A percentile compares a stretch with the other conserved stretches of the same genome.
These are phyloP conservation scores for Paedocypris sp. DNA, from an alignment of 2,113 vertebrate genomes.

Conservation along the genomic window DNA sequence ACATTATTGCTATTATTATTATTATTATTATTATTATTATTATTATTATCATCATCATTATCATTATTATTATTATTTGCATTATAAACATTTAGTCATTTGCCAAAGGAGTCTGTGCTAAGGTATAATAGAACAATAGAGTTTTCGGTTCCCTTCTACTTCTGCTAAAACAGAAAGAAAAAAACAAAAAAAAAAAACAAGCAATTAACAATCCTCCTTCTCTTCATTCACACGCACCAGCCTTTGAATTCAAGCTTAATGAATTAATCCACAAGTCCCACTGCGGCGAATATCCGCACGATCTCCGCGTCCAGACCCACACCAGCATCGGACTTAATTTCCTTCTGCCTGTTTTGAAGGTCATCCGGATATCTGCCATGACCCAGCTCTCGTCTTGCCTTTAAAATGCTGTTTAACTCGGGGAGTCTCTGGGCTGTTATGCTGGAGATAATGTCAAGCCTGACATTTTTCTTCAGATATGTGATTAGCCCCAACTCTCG, in stretches of 20 bases:
- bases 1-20: too few relatives aligned
- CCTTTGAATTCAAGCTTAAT: conserved; percentile 6
- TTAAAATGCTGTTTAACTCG: conserved; percentile 19
- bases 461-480: conserved; percentile 20
- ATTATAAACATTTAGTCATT: too few relatives aligned
- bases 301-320: not conserved
- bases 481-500: not conserved
- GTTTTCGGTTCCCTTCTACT: too few relatives aligned
- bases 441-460: conserved; percentile 15
- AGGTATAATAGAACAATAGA: too few relatives aligned
- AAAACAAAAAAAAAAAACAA: not conserved
- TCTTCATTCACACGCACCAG: conserved; percentile 3
- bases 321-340: conserved; percentile 9
- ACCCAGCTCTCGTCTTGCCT: conserved; percentile 7
- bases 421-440: conserved; percentile 14
- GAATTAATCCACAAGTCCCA: conserved; percentile 9
- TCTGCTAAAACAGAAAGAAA: not conserved
- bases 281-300: not conserved
- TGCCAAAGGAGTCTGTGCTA: too few relatives aligned
- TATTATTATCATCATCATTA: too few relatives aligned
- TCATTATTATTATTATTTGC: too few relatives aligned
- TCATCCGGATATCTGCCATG: conserved; percentile 4
- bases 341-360: conserved; percentile 12
- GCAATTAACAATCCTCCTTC: not conserved
- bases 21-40: too few relatives aligned